Evolutionary conservation across 2,888 invertebrate species (phyloP).

Genomic region (Blomia tropicalis): DNA sequence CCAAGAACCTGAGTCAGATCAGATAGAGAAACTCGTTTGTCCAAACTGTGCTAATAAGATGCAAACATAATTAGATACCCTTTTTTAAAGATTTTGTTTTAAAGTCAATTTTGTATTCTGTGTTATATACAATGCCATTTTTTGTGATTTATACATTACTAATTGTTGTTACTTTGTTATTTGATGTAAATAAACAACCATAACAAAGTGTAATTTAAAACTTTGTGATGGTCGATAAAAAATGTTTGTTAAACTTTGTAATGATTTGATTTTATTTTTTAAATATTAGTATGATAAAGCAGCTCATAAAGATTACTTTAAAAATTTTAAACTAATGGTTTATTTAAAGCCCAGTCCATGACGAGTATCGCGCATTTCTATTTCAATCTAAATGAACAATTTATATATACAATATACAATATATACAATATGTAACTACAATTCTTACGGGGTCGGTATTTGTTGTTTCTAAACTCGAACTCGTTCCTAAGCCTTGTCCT

Average conservation of each 20-base stretch:
- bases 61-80: neutral
- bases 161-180: too few species aligned
- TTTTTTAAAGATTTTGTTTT: neutral
- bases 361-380: neutral
- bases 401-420: too few species aligned
- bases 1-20: neutral
- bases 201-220: too few species aligned
- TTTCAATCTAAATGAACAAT: constrained; percentile 38
- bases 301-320: neutral
- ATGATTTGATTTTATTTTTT: neutral
- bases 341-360: constrained; percentile 1
- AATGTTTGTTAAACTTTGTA: neutral
- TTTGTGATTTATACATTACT: too few species aligned
- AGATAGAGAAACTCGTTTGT: neutral
- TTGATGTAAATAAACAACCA: too few species aligned
- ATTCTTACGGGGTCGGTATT: too few species aligned
- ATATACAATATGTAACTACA: too few species aligned
- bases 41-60: neutral
- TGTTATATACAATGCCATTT: too few species aligned
- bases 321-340: too few species aligned
- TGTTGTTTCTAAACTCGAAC: too few species aligned
- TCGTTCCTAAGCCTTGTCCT: constrained; percentile 70
- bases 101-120: too few species aligned
- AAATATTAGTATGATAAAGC: neutral
- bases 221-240: too few species aligned